Conservation (phyloP, 2,888 invertebrate species). For the Lasiommata megera region DNA sequence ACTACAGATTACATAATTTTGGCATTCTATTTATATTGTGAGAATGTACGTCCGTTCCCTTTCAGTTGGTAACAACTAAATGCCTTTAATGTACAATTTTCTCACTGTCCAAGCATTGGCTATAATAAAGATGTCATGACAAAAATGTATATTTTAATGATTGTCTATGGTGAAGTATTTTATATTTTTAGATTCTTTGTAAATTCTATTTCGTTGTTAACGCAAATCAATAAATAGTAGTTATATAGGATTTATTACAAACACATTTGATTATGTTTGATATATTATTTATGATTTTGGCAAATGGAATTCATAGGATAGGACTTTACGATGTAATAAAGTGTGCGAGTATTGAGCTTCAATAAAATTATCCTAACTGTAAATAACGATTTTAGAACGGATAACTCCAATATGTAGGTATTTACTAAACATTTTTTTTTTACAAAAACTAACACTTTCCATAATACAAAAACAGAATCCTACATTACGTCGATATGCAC, state of each 20-base stretch:
- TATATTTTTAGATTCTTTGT: no score
- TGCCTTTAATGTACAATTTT: no score
- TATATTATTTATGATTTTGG: neutral
- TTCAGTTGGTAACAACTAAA: no score
- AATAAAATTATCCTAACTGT: neutral
- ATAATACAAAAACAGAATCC: conserved; percentile 44
- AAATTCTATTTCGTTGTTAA: no score
- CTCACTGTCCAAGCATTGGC: no score
- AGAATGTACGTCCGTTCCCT: no score
- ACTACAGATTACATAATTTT: no score
- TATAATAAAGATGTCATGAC: no score
- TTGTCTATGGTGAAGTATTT: no score
- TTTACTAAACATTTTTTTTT: conserved; percentile 16
- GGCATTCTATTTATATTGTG: no score
- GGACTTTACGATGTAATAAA: conserved; percentile 3
- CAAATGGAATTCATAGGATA: neutral
- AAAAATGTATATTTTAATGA: no score
- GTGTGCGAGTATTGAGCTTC: neutral
- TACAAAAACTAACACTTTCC: conserved; percentile 44
- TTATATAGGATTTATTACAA: neutral
- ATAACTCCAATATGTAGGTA: neutral
- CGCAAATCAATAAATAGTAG: no score
- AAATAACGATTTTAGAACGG: neutral
- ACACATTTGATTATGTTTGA: neutral
- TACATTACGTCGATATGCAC: conserved; percentile 74